These are phyloP conservation scores for Neodontobutis hainanensis DNA, from an alignment of 2,113 vertebrate species.

Conservation along the genomic window DNA sequence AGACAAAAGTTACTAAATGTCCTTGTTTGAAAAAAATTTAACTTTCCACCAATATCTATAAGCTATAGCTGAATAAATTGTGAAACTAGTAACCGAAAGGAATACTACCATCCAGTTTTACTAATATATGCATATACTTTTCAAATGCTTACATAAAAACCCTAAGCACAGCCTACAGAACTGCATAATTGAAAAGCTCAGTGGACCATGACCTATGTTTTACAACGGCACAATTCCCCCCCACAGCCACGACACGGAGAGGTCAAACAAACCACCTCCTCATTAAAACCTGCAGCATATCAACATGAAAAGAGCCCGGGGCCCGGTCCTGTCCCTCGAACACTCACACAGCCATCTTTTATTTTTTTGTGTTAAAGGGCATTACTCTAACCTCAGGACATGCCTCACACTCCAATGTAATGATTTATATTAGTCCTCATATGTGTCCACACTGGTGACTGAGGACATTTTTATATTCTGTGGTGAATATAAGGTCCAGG, in stretches of 20 bases:
- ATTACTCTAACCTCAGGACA: not conserved
- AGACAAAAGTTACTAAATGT: too few relatives aligned
- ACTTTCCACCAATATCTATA: too few relatives aligned
- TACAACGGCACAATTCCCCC: slow-evolving; percentile 42
- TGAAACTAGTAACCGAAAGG: too few relatives aligned
- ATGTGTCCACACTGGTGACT: not conserved
- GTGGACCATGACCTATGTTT: slow-evolving; percentile 49
- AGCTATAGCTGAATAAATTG: too few relatives aligned
- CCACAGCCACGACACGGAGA: slow-evolving; percentile 15
- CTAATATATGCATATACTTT: too few relatives aligned
- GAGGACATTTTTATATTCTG: too few relatives aligned
- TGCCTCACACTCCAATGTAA: not conserved
- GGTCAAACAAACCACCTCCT: slow-evolving; percentile 48
- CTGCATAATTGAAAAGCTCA: slow-evolving; percentile 37
- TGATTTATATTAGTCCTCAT: not conserved
- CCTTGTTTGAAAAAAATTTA: too few relatives aligned
- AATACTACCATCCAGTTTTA: too few relatives aligned
- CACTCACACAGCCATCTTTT: slow-evolving; percentile 4
- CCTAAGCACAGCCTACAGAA: not conserved
- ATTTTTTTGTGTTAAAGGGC: too few relatives aligned
- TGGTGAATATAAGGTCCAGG: too few relatives aligned
- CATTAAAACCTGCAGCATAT: slow-evolving; percentile 56
- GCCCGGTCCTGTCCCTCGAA: not conserved
- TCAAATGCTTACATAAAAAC: too few relatives aligned
- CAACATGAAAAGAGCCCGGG: slow-evolving; percentile 27